Evolutionary conservation across 2,888 invertebrate species (phyloP), one percentile per base, ranked within the genome.

Genomic region (Caenorhabditis zanzibari): DNA sequence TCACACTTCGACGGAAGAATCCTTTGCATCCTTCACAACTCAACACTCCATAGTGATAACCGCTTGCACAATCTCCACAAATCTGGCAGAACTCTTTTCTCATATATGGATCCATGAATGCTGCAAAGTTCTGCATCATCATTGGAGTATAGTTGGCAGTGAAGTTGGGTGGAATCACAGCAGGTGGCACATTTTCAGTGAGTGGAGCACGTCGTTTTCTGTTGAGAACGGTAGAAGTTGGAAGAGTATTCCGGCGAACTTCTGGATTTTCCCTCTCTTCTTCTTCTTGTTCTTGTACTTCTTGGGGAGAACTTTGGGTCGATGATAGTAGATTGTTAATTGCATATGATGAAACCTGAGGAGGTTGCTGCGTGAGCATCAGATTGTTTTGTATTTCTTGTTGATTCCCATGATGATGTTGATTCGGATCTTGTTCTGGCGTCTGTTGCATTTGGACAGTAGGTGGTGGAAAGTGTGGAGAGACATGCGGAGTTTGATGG

Each of bases 1-100:
- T 89, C 2, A 90, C 89, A 5, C 86, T 82, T 24, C 90, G 86
- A 3, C 90, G 88, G 76, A 90, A 90, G 77, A 90, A 90, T 24
- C 90, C 90, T 64, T 89, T 89, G 74, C 89, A 89, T 44, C 89
- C 89, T 38, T 89, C 89, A 69, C 89, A 89, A 77, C 87, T 87
- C 79, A 86, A 74, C 16, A 87, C 89, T 24, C 89, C 88, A 63
- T 89, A 89, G 63, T 89, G 90, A 64, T 86, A 87, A 22, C 90
- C 90, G 44, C 83, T 85, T 16, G 89, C 86, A 56, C 76, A 77
- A 64, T 89, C 89, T 19, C 80, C 81, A 68, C 89, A 89, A 16
- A 89, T 86, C 14, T 54, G 76, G 63, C 89, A 88, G n/a, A 66
- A 10, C 19, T 68, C 68, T 38, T 49, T 59, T 87, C 84, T 44